Evolutionary conservation across 2,113 vertebrate genomes (phyloP).

Genomic region (Willisornis vidua): DNA sequence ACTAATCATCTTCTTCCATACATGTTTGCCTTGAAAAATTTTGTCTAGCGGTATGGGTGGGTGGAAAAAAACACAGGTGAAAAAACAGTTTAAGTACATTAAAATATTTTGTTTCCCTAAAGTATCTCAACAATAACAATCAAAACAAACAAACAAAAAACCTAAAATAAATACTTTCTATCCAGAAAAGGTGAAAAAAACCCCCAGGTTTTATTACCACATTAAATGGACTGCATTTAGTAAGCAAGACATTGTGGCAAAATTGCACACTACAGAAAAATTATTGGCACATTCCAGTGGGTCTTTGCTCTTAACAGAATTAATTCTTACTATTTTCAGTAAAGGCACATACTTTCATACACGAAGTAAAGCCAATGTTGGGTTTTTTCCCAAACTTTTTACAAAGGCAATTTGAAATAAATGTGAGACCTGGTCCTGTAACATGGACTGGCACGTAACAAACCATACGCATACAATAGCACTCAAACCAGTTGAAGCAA

Average conservation of each 20-base stretch:
- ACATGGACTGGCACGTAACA: not conserved
- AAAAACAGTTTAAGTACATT: not conserved
- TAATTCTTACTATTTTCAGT: not conserved
- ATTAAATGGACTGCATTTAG: not conserved
- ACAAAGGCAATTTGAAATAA: not conserved
- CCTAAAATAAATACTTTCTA: not conserved
- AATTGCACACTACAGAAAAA: not conserved
- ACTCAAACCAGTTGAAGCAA: not conserved
- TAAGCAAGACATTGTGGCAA: not conserved
- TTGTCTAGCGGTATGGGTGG: not conserved
- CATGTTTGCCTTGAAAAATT: not conserved
- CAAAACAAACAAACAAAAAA: not conserved
- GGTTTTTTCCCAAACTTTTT: accelerated
- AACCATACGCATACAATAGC: not conserved
- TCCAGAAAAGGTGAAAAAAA: not conserved
- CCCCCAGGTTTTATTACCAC: not conserved
- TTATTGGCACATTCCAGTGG: not conserved
- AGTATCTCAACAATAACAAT: not conserved
- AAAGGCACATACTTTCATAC: not conserved
- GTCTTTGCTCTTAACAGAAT: not conserved
- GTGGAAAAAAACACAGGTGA: not conserved
- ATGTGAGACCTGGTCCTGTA: not conserved
- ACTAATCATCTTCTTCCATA: not conserved
- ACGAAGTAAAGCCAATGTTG: not conserved
- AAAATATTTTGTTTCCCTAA: not conserved